Base-by-base conservation (phyloP, 1,140 invertebrate species). In the Drosophila lacertosa region DNA sequence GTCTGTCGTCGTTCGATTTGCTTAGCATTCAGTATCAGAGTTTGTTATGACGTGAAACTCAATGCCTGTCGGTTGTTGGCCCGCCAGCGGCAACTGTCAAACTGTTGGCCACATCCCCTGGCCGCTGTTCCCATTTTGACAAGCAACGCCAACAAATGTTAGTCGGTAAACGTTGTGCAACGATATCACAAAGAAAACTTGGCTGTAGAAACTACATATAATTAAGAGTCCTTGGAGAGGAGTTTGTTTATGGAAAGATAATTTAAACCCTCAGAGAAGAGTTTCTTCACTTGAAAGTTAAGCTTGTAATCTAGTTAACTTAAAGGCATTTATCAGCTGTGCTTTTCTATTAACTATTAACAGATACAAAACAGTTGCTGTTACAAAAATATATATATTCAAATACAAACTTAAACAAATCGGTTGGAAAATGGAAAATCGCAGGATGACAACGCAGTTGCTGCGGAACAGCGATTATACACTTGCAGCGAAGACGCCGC, bases 161-260 rank as follows among this genome's bases (percentile, higher is more conserved):
- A 65, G 57, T 65, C 62, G 51, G 47, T 65, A 47, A 47, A 55
- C 42, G 37, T 65, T 33, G 15, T 37, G 11, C 55, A 55, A 37
- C 45, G 51, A 55, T 44, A 47, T 65, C 29, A 65, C n/a, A 33
- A 37, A 40, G 39, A 35, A 53, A 63, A 13, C 59, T 63, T 18
- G 3, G 15, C n/a, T 35, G 6, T 13, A 35, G 33, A 35, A 35
- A 35, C n/a, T 5, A 29, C 9, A 29, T 9, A n/a, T 35, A 13
- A n/a, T 11, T 11, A 11, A n/a, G 9, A 4, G 5, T 13, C 33
- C 33, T 35, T 35, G 33, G 11, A 13, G 7, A 13, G 33, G 33
- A 11, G 13, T 35, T 7, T 0, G 26, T 26, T n/a, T n/a, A n/a
- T n/a, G n/a, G n/a, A n/a, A n/a, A n/a, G n/a, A n/a, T n/a, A n/a